Conservation (phyloP, 2,113 vertebrate species). For the Lynx canadensis region DNA sequence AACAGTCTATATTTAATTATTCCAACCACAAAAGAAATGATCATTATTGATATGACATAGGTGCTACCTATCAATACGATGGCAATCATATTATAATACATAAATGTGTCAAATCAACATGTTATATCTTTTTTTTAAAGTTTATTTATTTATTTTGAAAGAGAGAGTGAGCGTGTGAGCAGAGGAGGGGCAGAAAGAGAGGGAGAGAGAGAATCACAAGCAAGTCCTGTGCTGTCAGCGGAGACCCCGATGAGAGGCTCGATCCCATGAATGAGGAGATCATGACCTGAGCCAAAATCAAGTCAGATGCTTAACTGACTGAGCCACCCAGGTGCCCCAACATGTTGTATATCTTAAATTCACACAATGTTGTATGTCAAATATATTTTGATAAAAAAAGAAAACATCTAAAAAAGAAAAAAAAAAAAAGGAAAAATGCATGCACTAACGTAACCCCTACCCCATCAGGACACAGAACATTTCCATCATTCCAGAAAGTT, state of each 20-base stretch:
- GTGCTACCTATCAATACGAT: background rate
- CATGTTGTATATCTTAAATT: background rate
- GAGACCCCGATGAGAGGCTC: too few species aligned
- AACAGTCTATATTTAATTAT: background rate
- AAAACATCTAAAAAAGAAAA: background rate
- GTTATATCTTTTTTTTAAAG: background rate
- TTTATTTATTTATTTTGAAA: too few species aligned
- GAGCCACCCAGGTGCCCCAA: background rate
- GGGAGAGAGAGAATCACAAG: too few species aligned
- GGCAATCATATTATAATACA: background rate
- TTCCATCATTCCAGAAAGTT: background rate
- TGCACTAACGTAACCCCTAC: background rate
- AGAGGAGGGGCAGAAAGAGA: too few species aligned
- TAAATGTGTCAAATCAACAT: background rate
- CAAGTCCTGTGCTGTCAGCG: too few species aligned
- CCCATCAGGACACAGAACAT: background rate
- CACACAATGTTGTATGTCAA: background rate
- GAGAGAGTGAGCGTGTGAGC: too few species aligned
- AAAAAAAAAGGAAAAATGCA: background rate
- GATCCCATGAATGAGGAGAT: too few species aligned
- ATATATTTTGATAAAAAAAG: background rate
- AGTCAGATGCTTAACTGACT: too few species aligned
- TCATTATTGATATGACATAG: background rate
- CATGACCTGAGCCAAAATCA: too few species aligned
- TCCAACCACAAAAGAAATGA: background rate